phyloP scores from a whole-genome alignment of 2,888 invertebrate genomes.

The Scaptomyza flava region DNA sequence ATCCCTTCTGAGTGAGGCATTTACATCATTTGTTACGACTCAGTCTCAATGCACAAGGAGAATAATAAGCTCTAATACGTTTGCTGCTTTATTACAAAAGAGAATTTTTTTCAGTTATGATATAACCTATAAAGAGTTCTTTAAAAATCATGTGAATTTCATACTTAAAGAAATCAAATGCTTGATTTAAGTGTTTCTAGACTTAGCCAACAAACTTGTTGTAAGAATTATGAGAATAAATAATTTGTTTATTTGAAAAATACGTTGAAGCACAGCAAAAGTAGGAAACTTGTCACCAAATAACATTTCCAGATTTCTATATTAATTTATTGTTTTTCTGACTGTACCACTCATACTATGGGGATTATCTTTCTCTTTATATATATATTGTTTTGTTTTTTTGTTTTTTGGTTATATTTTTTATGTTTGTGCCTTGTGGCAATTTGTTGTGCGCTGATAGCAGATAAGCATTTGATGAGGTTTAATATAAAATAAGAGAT shows the following conservation, averaged over 20 bases:
- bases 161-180: too few relatives aligned
- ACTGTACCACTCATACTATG: conserved; percentile 30
- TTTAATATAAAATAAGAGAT: conserved; percentile 70
- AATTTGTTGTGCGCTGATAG: conserved; percentile 75
- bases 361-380: conserved; percentile 61
- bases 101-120: too few relatives aligned
- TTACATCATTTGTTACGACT: conserved; percentile 70
- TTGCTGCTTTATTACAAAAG: too few relatives aligned
- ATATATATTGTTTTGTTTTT: conserved; percentile 5
- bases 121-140: too few relatives aligned
- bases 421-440: conserved; percentile 44
- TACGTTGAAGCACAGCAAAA: too few relatives aligned
- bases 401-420: not conserved
- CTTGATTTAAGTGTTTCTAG: too few relatives aligned
- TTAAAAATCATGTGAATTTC: too few relatives aligned
- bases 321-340: not conserved
- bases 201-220: too few relatives aligned
- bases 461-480: conserved; percentile 79
- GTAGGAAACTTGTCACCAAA: too few relatives aligned
- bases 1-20: conserved; percentile 35
- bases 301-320: not conserved
- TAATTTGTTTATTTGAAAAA: too few relatives aligned
- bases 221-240: too few relatives aligned
- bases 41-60: conserved; percentile 2
- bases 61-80: too few relatives aligned